Base-by-base conservation (phyloP, 2,797 vertebrate genomes). In the Anguilla pacifica region DNA sequence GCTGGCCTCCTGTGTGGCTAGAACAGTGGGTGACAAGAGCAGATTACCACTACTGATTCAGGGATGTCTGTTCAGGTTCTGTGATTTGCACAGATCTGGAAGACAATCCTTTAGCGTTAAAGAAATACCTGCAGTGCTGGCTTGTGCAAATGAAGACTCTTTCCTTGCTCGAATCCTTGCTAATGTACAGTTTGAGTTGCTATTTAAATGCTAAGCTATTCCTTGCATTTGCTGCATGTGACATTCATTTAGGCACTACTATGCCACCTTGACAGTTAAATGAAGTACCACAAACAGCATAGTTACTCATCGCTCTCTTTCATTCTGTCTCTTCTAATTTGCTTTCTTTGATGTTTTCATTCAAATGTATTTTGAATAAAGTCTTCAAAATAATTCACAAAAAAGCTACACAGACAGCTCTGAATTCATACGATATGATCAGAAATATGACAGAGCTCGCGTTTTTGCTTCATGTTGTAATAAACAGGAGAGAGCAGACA, bases 401-500 rank as follows among this genome's bases (percentile, higher is more conserved):
- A 91, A 92, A 91, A 90, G 64, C 86, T 55, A 61, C 74, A 83
- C 93, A 90, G 86, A 11, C 43, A 83, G 39, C 19, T n/a, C 81
- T 25, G 67, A 70, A 11, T 7, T 7, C 9, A 70, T 70, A n/a
- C 89, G 94, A 96, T 95, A 95, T 86, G 92, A 96, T 96, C 95
- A 95, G 93, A 17, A 43, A 43, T 43, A 43, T 43, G 94, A 94
- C 46, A 89, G 93, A 89, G 92, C 93, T 95, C 35, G 93, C 92
- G 91, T 93, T 46, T 82, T 82, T 35, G 25, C 92, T 93, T 87
- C 92, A 92, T 92, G 85, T 93, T 92, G 92, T 93, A 92, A 94
- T 95, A 95, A 95, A 96, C 95, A 96, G 95, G 94, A 94, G 93
- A 93, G 94, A 91, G 92, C 93, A 17, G 93, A 89, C 95, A 94